Conservation (phyloP, 2,113 vertebrate genomes). For the Potamarius usumacintae region DNA sequence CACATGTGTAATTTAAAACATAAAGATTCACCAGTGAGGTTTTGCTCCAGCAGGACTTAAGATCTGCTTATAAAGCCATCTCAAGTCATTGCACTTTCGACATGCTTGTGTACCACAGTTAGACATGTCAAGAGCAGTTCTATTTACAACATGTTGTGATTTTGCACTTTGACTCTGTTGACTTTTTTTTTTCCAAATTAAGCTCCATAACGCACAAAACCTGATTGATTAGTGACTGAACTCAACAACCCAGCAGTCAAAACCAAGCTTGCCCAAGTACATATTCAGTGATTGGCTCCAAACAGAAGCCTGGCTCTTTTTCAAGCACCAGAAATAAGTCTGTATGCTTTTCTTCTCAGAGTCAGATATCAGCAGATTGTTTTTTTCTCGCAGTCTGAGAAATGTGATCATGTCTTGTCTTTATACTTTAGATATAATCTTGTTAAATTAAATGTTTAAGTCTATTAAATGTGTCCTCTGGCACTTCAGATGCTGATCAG, state of each 20-base stretch:
- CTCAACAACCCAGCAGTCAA: background rate
- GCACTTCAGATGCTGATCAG: background rate
- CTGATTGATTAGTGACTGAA: constrained; percentile 9
- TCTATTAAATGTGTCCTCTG: background rate
- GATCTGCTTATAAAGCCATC: background rate
- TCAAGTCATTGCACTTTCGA: background rate
- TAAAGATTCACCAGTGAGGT: background rate
- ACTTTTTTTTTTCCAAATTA: background rate
- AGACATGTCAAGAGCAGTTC: background rate
- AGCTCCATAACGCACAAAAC: background rate
- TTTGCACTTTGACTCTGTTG: background rate
- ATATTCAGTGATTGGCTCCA: background rate
- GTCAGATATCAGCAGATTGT: background rate
- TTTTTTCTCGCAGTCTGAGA: background rate
- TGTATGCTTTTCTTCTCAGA: background rate
- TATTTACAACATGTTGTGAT: background rate
- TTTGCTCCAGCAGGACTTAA: background rate
- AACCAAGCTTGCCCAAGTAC: constrained; percentile 3
- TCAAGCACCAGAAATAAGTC: constrained; percentile 7
- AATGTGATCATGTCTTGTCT: background rate
- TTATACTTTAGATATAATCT: background rate
- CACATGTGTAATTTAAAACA: background rate
- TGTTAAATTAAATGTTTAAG: background rate
- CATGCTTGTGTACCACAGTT: background rate
- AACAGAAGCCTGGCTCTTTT: background rate